Conservation (phyloP, 2,113 vertebrate genomes). For the Cathartes aura region DNA sequence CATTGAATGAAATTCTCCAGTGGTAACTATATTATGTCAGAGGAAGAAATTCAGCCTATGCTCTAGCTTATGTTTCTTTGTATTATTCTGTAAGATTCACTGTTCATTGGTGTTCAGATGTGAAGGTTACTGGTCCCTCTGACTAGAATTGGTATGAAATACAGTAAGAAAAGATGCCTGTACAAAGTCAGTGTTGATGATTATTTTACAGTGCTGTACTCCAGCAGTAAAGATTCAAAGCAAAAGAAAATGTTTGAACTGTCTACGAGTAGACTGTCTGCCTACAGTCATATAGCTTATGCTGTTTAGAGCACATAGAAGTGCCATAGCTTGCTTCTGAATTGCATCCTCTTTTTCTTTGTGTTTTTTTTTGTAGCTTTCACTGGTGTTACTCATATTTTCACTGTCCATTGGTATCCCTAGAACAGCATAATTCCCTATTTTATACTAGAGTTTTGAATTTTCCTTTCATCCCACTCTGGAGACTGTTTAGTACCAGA, state of each 20-base stretch:
- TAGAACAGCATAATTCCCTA: background rate
- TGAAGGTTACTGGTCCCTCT: background rate
- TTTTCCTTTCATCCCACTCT: background rate
- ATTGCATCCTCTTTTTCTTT: background rate
- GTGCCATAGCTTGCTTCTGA: background rate
- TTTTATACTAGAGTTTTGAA: background rate
- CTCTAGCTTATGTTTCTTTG: background rate
- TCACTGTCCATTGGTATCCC: background rate
- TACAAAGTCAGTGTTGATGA: background rate
- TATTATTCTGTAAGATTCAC: background rate
- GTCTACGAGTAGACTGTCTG: background rate
- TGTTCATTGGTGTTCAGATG: background rate
- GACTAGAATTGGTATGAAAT: background rate
- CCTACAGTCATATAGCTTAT: background rate
- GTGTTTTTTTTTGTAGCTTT: background rate
- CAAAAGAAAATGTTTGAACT: background rate
- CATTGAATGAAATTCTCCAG: background rate
- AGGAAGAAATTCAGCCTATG: background rate
- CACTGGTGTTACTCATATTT: background rate
- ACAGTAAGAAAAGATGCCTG: background rate
- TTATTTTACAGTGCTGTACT: background rate
- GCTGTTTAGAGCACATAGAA: background rate
- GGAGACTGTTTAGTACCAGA: background rate
- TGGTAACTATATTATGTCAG: background rate
- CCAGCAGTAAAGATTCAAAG: background rate